Conservation (phyloP, 2,113 vertebrate genomes). For the Casuarius casuarius region DNA sequence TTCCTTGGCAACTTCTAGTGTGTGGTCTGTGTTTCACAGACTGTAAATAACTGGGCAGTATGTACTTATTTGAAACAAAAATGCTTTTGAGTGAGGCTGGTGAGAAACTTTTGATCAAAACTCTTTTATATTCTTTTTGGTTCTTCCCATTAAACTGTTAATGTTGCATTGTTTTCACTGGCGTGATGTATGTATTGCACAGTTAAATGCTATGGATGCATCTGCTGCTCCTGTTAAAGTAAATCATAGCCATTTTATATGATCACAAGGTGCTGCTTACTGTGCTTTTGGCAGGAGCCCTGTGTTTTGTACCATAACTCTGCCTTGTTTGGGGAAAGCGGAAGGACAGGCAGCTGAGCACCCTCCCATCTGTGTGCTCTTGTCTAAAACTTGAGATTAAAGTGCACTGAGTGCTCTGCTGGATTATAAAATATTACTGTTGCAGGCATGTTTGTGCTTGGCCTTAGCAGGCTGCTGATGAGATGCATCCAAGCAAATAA, state of each 20-base stretch:
- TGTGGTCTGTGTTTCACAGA: background rate
- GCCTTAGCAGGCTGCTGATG: background rate
- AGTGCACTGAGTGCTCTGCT: background rate
- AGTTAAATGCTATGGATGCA: fast-evolving
- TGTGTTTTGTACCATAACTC: background rate
- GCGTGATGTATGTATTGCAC: background rate
- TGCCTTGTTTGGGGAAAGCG: background rate
- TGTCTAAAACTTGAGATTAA: background rate
- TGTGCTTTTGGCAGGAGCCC: background rate
- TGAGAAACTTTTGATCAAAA: background rate
- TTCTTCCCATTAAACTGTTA: background rate
- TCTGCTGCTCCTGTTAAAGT: background rate
- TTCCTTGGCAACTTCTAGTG: background rate
- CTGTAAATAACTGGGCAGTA: background rate
- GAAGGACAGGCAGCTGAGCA: background rate
- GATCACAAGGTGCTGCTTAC: background rate
- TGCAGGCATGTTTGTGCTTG: background rate
- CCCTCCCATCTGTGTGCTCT: background rate
- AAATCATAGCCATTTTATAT: background rate
- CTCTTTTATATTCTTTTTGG: fast-evolving
- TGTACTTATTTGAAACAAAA: background rate
- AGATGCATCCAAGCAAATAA: background rate
- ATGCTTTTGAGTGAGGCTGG: background rate
- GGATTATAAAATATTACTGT: background rate
- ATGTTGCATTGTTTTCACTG: background rate